phyloP scores from a whole-genome alignment of 1,140 invertebrate species.

The Drosophila bipectinata region DNA sequence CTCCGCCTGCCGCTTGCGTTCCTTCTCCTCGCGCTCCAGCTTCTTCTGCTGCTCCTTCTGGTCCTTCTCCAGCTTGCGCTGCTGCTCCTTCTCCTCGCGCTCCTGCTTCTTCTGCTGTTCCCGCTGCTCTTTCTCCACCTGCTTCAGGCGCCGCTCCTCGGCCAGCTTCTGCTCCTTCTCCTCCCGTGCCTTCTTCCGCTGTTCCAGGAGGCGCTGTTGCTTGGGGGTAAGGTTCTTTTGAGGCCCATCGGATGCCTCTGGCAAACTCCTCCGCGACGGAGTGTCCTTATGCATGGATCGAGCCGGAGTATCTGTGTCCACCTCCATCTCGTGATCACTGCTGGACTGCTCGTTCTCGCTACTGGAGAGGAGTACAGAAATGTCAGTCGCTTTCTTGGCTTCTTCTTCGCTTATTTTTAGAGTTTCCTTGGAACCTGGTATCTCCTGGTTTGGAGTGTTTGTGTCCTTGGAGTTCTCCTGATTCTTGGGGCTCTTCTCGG shows the following conservation, averaged over 20 bases:
- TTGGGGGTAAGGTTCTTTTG: conserved; percentile 65
- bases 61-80: conserved; percentile 85
- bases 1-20: conserved; percentile 86
- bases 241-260: background rate
- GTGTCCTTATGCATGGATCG: background rate
- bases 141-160: conserved; percentile 70
- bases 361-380: conserved; percentile 41
- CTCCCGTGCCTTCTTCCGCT: conserved; percentile 77
- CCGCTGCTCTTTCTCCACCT: conserved; percentile 83
- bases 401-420: background rate
- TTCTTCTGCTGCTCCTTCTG: conserved; percentile 85
- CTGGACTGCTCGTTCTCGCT: conserved; percentile 48
- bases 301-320: conserved; percentile 45
- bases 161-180: conserved; percentile 80
- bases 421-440: background rate
- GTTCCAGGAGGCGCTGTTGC: conserved; percentile 66
- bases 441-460: background rate
- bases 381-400: conserved; percentile 7
- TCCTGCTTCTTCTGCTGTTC: conserved; percentile 83
- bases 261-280: background rate
- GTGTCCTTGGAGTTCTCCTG: background rate
- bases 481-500: background rate
- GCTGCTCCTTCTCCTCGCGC: conserved; percentile 84
- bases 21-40: conserved; percentile 84
- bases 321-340: conserved; percentile 51